Percentiles rank a stretch among this genome's conserved stretches.
Evolutionary conservation across 2,113 vertebrate genomes (phyloP).

Genomic region (Phasianus colchicus): DNA sequence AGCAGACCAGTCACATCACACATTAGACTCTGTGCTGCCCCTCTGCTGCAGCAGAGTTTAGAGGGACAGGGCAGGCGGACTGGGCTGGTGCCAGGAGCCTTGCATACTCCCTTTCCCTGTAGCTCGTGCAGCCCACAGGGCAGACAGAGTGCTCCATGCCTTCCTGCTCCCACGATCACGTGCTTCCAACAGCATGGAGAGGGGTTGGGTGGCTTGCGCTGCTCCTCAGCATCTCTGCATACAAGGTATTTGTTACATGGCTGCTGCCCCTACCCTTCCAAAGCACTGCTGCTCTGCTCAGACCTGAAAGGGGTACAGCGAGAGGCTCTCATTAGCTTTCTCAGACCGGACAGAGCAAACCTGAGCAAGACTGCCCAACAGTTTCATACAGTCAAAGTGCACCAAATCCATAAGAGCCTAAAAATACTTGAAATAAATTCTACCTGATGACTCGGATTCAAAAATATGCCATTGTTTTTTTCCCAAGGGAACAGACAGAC

Average conservation of each 20-base stretch:
- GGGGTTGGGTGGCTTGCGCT: background rate
- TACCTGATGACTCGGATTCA: conserved; percentile 40
- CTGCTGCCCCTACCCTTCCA: rapidly evolving
- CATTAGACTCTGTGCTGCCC: rapidly evolving
- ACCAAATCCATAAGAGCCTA: background rate
- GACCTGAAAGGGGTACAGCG: background rate
- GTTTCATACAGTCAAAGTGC: background rate
- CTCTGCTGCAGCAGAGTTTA: background rate
- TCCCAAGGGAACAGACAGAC: conserved; percentile 34
- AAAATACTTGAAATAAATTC: conserved; percentile 39
- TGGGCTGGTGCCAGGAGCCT: background rate
- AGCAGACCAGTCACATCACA: background rate
- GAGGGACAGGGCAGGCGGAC: background rate
- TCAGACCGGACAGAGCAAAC: background rate
- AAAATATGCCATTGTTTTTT: background rate
- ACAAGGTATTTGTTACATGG: background rate
- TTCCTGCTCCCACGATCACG: background rate
- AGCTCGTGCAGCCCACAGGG: background rate
- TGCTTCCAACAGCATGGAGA: background rate
- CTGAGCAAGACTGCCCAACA: background rate
- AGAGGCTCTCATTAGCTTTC: background rate
- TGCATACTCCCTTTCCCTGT: background rate
- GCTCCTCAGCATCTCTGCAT: background rate
- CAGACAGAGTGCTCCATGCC: background rate
- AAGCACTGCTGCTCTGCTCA: background rate